Percentiles rank a stretch among this genome's conserved stretches.
Conservation (phyloP, 2,113 vertebrate species). For the Verasper variegatus region DNA sequence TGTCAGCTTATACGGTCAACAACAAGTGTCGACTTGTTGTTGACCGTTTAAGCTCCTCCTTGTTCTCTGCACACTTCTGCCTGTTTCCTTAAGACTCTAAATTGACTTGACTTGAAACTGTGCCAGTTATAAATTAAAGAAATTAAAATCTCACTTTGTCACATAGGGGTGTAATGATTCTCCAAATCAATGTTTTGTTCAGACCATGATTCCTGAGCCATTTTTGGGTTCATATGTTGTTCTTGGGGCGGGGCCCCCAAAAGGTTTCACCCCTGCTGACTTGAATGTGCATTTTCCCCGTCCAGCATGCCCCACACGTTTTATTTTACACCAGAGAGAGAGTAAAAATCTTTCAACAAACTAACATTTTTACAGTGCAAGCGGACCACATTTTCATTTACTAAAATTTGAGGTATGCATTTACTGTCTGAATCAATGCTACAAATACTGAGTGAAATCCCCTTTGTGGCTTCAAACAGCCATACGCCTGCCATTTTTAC, state of each 20-base stretch:
- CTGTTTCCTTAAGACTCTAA: background rate
- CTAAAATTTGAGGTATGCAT: too few relatives aligned
- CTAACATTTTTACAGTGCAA: background rate
- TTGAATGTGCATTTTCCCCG: too few relatives aligned
- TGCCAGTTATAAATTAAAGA: background rate
- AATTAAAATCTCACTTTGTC: background rate
- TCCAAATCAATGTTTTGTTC: background rate
- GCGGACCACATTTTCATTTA: too few relatives aligned
- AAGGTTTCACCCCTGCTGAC: too few relatives aligned
- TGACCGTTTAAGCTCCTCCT: background rate
- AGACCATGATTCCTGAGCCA: too few relatives aligned
- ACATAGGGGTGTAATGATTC: background rate
- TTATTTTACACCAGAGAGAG: too few relatives aligned
- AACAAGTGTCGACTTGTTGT: conserved; percentile 34
- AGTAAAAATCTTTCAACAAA: too few relatives aligned
- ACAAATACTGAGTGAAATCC: too few relatives aligned
- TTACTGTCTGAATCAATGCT: too few relatives aligned
- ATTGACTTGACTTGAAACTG: background rate
- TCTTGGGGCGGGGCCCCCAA: background rate
- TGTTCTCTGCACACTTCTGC: background rate
- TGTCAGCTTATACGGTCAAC: too few relatives aligned
- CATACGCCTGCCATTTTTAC: background rate
- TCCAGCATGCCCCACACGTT: too few relatives aligned
- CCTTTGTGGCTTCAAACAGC: too few relatives aligned
- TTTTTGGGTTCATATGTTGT: background rate